These are phyloP conservation scores for Lepus oiostolus DNA, from an alignment of 2,797 vertebrate genomes.

Conservation along the genomic window DNA sequence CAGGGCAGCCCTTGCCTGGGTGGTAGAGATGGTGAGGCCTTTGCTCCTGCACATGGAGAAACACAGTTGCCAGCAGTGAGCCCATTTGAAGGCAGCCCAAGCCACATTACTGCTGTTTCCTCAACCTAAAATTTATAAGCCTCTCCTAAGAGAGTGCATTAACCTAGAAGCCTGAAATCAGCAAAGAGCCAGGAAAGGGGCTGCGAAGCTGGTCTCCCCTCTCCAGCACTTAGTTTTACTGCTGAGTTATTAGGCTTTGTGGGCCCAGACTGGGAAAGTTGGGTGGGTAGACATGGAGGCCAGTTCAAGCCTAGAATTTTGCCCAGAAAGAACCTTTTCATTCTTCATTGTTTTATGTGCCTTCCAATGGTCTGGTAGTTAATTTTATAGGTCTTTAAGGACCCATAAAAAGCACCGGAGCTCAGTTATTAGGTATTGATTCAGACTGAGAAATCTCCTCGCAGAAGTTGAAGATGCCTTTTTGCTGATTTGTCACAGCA, in stretches of 20 bases:
- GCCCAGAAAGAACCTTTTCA: neutral
- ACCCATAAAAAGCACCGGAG: neutral
- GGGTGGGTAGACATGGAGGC: neutral
- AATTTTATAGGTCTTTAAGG: conserved; percentile 44
- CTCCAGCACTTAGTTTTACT: neutral
- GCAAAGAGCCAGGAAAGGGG: conserved; percentile 1
- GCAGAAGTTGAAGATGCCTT: neutral
- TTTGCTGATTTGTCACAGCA: neutral
- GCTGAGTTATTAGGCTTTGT: neutral
- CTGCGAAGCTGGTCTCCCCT: neutral
- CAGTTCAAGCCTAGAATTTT: conserved; percentile 15
- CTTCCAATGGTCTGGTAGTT: conserved; percentile 5
- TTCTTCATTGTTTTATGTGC: conserved; percentile 2
- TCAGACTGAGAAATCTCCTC: neutral
- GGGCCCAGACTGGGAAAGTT: neutral
- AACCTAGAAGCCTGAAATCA: neutral
- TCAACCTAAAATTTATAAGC: neutral
- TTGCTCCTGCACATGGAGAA: neutral
- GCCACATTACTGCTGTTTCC: neutral
- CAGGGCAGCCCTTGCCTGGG: neutral
- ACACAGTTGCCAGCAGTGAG: neutral
- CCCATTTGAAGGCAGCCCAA: neutral
- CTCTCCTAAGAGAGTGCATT: neutral
- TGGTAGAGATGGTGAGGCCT: neutral
- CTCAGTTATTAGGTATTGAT: conserved; percentile 16